These are phyloP conservation scores for Oeneis ivallda DNA, from an alignment of 2,888 invertebrate species.

Conservation along the genomic window DNA sequence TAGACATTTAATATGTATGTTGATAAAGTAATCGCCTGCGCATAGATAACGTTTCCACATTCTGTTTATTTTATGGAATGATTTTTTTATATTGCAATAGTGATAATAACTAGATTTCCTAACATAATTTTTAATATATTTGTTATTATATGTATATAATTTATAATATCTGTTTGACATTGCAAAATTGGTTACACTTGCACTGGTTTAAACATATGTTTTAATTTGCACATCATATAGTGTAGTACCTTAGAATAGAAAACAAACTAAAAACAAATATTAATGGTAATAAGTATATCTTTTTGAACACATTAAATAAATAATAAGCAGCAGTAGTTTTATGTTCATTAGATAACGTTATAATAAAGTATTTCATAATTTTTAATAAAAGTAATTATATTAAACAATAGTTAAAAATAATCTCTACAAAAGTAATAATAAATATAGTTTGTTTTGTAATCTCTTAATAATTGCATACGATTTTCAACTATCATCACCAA, in stretches of 20 bases:
- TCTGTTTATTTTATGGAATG: constrained; percentile 8
- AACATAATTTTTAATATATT: neutral
- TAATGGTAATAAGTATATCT: neutral
- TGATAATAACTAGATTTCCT: neutral
- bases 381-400: neutral
- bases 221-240: too few relatives aligned
- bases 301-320: neutral
- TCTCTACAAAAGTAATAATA: neutral
- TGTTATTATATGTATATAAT: neutral
- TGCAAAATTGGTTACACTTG: too few relatives aligned
- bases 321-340: neutral
- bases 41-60: too few relatives aligned
- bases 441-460: constrained; percentile 6
- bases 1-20: too few relatives aligned
- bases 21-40: too few relatives aligned
- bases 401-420: neutral
- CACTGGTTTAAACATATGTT: too few relatives aligned
- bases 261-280: too few relatives aligned
- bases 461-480: neutral
- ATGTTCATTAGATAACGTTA: neutral
- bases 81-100: neutral
- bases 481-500: constrained; percentile 46
- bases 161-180: too few relatives aligned
- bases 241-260: too few relatives aligned
- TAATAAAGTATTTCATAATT: neutral